A percentile compares a stretch with the other conserved stretches of the same genome.
These are phyloP conservation scores for Camponotus fellah DNA, from an alignment of 2,888 invertebrate species.

Conservation along the genomic window DNA sequence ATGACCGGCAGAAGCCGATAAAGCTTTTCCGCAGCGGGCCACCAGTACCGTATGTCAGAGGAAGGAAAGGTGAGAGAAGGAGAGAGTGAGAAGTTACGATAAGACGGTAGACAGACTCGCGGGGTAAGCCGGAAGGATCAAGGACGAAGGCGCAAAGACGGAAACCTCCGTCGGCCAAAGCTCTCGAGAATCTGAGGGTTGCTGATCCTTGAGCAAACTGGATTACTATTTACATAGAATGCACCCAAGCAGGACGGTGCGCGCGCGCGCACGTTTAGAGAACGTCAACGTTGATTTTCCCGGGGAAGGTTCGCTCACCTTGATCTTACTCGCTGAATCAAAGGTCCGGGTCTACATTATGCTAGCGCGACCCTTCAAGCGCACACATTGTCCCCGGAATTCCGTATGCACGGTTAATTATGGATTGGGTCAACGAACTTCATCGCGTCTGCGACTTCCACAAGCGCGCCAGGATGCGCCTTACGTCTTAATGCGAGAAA, in stretches of 20 bases:
- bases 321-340: constrained; percentile 42
- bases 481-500: constrained; percentile 28
- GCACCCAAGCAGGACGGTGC: constrained; percentile 38
- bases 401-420: constrained; percentile 50
- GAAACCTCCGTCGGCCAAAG: constrained; percentile 64
- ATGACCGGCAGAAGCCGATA: constrained; percentile 20
- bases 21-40: constrained; percentile 20
- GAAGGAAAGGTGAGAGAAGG: background rate
- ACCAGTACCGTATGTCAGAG: background rate
- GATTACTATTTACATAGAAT: constrained; percentile 79
- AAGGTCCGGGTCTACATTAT: constrained; percentile 46
- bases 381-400: constrained; percentile 50
- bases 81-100: constrained; percentile 17
- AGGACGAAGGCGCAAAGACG: constrained; percentile 65
- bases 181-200: constrained; percentile 69
- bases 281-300: constrained; percentile 62
- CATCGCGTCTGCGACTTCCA: constrained; percentile 31
- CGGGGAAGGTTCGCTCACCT: constrained; percentile 27
- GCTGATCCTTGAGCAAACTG: constrained; percentile 73
- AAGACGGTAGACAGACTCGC: constrained; percentile 42
- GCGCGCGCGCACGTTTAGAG: constrained; percentile 50
- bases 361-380: constrained; percentile 45
- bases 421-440: constrained; percentile 45
- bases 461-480: background rate
- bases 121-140: constrained; percentile 62